phyloP scores from a whole-genome alignment of 2,888 invertebrate genomes.

The Chesias legatella region DNA sequence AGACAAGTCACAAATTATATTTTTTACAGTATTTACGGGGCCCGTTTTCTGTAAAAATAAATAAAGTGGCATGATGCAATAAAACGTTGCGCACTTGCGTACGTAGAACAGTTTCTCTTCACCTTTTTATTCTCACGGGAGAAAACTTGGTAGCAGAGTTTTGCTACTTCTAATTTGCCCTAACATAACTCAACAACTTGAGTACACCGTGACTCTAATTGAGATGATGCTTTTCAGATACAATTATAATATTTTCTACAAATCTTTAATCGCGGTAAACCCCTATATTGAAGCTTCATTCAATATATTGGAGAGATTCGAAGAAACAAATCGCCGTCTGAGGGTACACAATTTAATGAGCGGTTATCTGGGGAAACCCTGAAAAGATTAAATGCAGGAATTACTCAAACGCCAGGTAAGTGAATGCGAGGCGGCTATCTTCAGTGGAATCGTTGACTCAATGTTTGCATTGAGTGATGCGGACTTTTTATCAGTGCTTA shows the following conservation, averaged over 20 bases:
- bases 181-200: no score
- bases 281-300: conserved; percentile 54
- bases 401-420: conserved; percentile 59
- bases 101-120: no score
- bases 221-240: not conserved
- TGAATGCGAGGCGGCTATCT: conserved; percentile 26
- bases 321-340: conserved; percentile 72
- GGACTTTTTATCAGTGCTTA: conserved; percentile 11
- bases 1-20: no score
- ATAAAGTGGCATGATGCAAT: no score
- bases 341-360: conserved; percentile 76
- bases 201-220: no score
- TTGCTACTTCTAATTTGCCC: no score
- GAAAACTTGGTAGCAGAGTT: no score
- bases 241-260: no score
- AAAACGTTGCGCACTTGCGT: no score
- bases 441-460: conserved; percentile 10
- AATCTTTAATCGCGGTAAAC: conserved; percentile 16
- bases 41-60: no score
- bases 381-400: conserved; percentile 71
- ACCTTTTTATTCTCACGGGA: no score
- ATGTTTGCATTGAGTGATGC: conserved; percentile 17
- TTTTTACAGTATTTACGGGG: no score
- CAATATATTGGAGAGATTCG: conserved; percentile 66
- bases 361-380: conserved; percentile 68